A percentile compares a stretch with the other conserved stretches of the same genome.
These are phyloP conservation scores for Noturus placidus DNA, from an alignment of 2,113 vertebrate species.

Conservation along the genomic window DNA sequence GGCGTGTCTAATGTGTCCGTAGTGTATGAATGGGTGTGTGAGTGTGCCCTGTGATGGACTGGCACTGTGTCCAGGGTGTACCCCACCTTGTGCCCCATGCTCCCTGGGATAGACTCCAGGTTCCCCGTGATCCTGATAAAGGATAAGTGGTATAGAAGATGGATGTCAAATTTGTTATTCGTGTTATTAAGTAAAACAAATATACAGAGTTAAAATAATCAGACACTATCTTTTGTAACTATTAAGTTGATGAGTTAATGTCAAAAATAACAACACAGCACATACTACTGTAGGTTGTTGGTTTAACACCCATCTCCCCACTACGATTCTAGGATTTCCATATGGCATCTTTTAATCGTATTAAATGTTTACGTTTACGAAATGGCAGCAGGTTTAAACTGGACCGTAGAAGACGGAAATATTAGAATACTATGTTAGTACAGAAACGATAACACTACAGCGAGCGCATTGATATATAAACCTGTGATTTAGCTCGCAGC, in stretches of 20 bases:
- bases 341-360: neutral
- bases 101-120: no score
- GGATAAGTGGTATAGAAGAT: no score
- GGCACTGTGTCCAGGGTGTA: no score
- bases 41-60: no score
- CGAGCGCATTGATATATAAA: neutral
- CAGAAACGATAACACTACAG: neutral
- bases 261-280: neutral
- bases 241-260: neutral
- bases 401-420: neutral
- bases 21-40: no score
- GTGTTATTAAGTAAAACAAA: neutral
- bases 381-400: neutral
- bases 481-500: neutral
- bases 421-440: neutral
- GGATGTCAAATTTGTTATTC: neutral
- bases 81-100: no score
- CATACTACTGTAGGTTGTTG: neutral
- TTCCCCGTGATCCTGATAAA: no score
- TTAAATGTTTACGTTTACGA: neutral
- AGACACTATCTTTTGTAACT: neutral
- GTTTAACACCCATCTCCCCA: neutral
- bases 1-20: no score
- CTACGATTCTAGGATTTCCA: neutral
- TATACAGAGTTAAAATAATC: neutral